Conservation (phyloP, 2,113 vertebrate species). For the Mirounga angustirostris region DNA sequence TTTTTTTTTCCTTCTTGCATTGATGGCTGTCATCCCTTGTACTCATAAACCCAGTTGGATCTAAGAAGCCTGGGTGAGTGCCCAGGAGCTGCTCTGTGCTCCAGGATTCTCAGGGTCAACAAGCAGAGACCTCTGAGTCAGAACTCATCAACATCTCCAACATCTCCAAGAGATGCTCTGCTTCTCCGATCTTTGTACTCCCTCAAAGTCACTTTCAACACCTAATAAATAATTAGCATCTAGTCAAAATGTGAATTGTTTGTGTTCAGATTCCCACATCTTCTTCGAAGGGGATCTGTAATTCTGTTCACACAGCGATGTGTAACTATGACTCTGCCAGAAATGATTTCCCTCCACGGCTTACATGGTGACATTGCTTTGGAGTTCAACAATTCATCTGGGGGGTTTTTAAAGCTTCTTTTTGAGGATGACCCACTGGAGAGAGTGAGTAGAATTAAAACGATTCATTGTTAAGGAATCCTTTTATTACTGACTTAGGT, state of each 20-base stretch:
- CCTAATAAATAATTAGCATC: background rate
- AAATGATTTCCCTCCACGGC: background rate
- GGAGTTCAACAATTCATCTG: background rate
- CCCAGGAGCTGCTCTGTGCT: background rate
- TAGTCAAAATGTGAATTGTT: background rate
- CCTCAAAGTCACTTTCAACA: background rate
- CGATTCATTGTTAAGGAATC: background rate
- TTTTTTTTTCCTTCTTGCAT: background rate
- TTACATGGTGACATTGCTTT: background rate
- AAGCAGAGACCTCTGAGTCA: background rate
- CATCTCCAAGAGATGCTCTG: background rate
- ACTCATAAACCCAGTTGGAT: background rate
- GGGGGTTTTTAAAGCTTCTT: background rate
- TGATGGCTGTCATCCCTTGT: background rate
- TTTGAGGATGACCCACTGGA: background rate
- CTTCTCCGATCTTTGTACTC: background rate
- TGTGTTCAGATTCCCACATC: background rate
- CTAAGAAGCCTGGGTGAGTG: background rate
- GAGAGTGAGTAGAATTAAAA: background rate
- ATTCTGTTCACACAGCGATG: slow-evolving; percentile 27
- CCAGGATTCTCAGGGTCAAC: background rate
- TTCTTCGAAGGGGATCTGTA: background rate
- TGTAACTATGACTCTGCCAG: slow-evolving; percentile 36
- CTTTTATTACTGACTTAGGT: background rate
- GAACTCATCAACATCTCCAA: background rate